Conservation (phyloP, 2,113 vertebrate genomes). For the Corythornis madagascariensis region DNA sequence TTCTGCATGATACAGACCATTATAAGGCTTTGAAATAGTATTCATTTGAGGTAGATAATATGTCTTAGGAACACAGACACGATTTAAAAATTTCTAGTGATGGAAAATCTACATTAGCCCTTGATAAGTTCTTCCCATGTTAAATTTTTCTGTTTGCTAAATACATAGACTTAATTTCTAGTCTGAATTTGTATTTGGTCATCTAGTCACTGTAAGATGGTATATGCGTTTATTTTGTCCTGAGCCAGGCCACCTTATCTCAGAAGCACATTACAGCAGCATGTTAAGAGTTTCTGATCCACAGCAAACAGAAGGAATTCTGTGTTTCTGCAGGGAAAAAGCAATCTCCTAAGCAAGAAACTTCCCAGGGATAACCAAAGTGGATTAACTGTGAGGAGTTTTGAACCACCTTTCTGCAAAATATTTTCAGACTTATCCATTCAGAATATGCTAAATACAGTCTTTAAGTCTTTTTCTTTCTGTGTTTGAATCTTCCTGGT, state of each 20-base stretch:
- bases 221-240: background rate
- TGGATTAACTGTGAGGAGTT: background rate
- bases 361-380: background rate
- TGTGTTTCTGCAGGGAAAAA: background rate
- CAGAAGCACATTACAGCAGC: background rate
- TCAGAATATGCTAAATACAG: background rate
- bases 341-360: background rate
- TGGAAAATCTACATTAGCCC: background rate
- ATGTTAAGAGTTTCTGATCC: background rate
- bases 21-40: background rate
- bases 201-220: background rate
- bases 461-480: background rate
- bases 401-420: background rate
- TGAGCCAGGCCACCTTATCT: background rate
- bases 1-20: background rate
- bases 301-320: background rate
- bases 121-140: background rate
- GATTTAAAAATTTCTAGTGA: constrained; percentile 18
- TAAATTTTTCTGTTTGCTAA: background rate
- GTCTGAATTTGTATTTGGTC: background rate
- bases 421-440: background rate
- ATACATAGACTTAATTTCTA: background rate
- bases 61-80: background rate
- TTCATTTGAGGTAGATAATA: background rate
- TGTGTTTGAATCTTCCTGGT: background rate